These are phyloP conservation scores for Epiblema foenella DNA, from an alignment of 2,888 invertebrate genomes.

Conservation along the genomic window DNA sequence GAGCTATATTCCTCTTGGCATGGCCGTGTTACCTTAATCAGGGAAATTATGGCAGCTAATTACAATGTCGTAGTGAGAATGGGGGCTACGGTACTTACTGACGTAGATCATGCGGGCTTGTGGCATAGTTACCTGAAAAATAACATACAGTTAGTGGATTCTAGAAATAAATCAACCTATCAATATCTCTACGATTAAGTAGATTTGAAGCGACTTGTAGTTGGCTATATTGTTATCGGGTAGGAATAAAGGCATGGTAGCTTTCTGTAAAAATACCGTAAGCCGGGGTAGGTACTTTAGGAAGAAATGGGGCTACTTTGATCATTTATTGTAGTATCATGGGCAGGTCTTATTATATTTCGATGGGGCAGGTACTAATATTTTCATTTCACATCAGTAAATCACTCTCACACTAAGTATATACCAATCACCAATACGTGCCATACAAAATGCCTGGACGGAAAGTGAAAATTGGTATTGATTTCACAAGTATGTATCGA, in stretches of 20 bases:
- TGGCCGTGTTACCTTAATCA: background rate
- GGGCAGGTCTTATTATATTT: too few relatives aligned
- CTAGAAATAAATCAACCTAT: background rate
- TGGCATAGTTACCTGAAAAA: conserved; percentile 39
- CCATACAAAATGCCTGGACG: conserved; percentile 7
- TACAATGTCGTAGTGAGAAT: background rate
- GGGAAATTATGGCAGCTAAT: conserved; percentile 1
- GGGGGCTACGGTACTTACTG: conserved; percentile 28
- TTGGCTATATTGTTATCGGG: too few relatives aligned
- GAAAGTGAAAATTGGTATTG: conserved; percentile 36
- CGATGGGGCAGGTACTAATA: too few relatives aligned
- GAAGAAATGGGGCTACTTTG: too few relatives aligned
- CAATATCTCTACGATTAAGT: background rate
- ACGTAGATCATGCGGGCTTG: background rate
- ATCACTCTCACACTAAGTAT: conserved; percentile 13
- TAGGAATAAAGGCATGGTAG: too few relatives aligned
- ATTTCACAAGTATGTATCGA: conserved; percentile 32
- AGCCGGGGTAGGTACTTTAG: too few relatives aligned
- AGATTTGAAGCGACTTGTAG: background rate
- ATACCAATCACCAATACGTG: conserved; percentile 2
- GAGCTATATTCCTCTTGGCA: background rate
- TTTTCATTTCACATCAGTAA: conserved; percentile 8
- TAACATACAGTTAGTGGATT: conserved; percentile 4
- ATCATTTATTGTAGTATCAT: too few relatives aligned
- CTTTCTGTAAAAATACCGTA: too few relatives aligned